These are phyloP conservation scores for Physella acuta DNA, from an alignment of 1,140 invertebrate species.

Conservation along the genomic window DNA sequence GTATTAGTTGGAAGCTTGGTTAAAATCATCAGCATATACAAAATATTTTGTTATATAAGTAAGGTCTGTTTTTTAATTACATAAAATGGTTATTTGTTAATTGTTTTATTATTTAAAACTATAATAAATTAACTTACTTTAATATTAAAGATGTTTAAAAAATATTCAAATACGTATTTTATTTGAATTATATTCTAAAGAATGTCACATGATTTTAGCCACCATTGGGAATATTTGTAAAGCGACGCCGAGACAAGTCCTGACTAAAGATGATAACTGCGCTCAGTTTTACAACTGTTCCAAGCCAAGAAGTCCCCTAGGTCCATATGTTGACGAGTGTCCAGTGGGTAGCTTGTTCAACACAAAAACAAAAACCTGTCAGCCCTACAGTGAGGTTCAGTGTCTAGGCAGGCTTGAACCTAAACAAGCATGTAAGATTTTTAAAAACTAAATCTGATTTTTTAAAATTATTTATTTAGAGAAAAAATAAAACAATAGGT, in stretches of 20 bases:
- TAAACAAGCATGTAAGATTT: constrained; percentile 26
- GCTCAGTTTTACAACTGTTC: constrained; percentile 47
- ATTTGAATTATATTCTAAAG: too few relatives aligned
- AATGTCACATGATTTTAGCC: too few relatives aligned
- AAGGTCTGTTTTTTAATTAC: too few relatives aligned
- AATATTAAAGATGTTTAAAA: too few relatives aligned
- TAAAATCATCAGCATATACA: too few relatives aligned
- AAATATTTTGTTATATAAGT: too few relatives aligned
- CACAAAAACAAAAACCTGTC: constrained; percentile 6
- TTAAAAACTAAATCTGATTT: neutral
- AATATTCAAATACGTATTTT: too few relatives aligned
- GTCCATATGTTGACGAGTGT: constrained; percentile 28
- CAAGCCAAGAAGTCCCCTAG: constrained; percentile 9
- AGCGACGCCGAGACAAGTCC: constrained; percentile 7
- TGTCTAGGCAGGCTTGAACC: constrained; percentile 19
- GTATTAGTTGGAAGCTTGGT: too few relatives aligned
- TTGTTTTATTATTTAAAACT: too few relatives aligned
- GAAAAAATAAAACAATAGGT: too few relatives aligned
- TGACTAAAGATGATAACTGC: constrained; percentile 32
- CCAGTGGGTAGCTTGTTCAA: constrained; percentile 21
- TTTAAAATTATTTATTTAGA: neutral
- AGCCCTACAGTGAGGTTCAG: constrained; percentile 8
- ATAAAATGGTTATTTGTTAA: too few relatives aligned
- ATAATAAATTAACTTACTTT: too few relatives aligned
- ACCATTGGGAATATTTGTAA: constrained; percentile 1